phyloP scores from a whole-genome alignment of 2,113 vertebrate genomes.

The Gobius niger region DNA sequence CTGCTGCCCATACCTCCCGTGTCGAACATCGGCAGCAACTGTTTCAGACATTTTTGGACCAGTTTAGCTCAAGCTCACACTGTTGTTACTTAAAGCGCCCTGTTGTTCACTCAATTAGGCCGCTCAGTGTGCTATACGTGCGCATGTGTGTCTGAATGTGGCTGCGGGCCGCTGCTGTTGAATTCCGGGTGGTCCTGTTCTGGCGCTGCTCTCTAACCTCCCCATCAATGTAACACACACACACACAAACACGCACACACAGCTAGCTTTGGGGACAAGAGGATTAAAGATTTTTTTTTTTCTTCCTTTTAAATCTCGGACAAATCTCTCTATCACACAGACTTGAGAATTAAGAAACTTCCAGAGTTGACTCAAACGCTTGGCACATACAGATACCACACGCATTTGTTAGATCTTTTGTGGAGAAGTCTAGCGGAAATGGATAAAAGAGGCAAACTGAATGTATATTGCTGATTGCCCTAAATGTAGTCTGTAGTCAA shows the following conservation, averaged over 20 bases:
- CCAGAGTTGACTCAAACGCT: slow-evolving; percentile 60
- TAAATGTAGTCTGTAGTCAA: background rate
- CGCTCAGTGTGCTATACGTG: slow-evolving; percentile 51
- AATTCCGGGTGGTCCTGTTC: slow-evolving; percentile 76
- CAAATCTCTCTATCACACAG: slow-evolving; percentile 70
- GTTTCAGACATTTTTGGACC: slow-evolving; percentile 37
- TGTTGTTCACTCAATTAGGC: slow-evolving; percentile 72
- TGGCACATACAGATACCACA: slow-evolving; percentile 45
- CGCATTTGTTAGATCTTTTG: slow-evolving; percentile 38
- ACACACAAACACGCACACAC: slow-evolving; percentile 14
- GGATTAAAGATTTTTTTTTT: slow-evolving; percentile 64
- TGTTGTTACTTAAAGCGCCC: slow-evolving; percentile 55
- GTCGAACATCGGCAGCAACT: slow-evolving; percentile 16
- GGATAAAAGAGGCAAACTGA: slow-evolving; percentile 3
- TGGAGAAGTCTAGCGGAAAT: slow-evolving; percentile 12
- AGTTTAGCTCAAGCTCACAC: slow-evolving; percentile 58
- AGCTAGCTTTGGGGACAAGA: slow-evolving; percentile 66
- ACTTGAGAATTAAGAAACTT: slow-evolving; percentile 67
- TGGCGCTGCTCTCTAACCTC: slow-evolving; percentile 76
- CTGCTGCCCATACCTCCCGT: slow-evolving; percentile 11
- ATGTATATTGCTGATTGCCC: background rate
- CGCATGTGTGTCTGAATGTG: slow-evolving; percentile 59
- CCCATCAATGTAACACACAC: slow-evolving; percentile 70
- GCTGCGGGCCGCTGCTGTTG: slow-evolving; percentile 72
- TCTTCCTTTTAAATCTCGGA: slow-evolving; percentile 17